Conservation (phyloP, 2,888 invertebrate species). For the Drosophila falleni region DNA sequence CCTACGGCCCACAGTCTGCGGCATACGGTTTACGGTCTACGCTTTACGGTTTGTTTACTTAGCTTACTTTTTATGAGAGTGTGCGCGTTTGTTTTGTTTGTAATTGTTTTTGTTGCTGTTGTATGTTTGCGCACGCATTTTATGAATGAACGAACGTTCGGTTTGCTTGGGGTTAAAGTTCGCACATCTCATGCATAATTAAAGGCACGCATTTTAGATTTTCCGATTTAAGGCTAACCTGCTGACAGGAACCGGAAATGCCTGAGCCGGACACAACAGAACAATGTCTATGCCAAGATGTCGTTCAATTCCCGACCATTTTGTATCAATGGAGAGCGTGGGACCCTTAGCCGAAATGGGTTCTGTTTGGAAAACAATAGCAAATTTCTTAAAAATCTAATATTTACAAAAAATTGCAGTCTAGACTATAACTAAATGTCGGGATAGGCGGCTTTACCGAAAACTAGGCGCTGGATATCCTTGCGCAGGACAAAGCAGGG, state of each 20-base stretch:
- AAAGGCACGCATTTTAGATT: slow-evolving; percentile 38
- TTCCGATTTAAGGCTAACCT: slow-evolving; percentile 85
- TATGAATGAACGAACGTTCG: slow-evolving; percentile 64
- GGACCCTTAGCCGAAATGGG: slow-evolving; percentile 86
- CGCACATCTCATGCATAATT: slow-evolving; percentile 63
- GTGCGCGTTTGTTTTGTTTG: slow-evolving; percentile 46
- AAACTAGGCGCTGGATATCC: slow-evolving; percentile 89
- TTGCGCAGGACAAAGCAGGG: slow-evolving; percentile 90
- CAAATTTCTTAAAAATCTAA: neutral
- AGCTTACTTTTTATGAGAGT: slow-evolving; percentile 71
- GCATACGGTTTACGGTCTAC: slow-evolving; percentile 36
- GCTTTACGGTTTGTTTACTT: slow-evolving; percentile 72
- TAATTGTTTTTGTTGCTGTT: slow-evolving; percentile 36
- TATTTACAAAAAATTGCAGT: too few species aligned
- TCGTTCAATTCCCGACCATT: slow-evolving; percentile 87
- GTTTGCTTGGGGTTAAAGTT: slow-evolving; percentile 61
- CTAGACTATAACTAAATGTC: slow-evolving; percentile 13
- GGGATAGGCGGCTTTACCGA: slow-evolving; percentile 61
- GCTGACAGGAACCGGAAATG: slow-evolving; percentile 89
- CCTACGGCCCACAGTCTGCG: slow-evolving; percentile 47
- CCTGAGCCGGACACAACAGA: slow-evolving; percentile 91
- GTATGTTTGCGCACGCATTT: slow-evolving; percentile 60
- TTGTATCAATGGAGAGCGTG: slow-evolving; percentile 87
- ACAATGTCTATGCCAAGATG: slow-evolving; percentile 88
- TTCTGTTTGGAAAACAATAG: slow-evolving; percentile 45